phyloP scores from a whole-genome alignment of 2,113 vertebrate genomes.

The Psittacara wagleri region DNA sequence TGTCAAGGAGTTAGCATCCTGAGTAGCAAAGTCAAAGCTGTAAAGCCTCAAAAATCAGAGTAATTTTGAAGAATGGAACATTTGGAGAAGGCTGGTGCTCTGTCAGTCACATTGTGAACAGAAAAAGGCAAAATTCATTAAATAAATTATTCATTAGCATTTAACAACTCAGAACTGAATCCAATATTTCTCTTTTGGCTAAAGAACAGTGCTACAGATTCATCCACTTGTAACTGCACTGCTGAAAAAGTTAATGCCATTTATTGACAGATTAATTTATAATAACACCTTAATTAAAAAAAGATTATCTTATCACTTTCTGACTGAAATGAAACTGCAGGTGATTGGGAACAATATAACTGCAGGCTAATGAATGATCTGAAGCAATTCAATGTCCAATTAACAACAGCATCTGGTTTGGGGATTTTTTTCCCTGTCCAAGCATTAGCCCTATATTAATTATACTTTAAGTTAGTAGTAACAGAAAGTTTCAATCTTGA shows the following conservation, averaged over 20 bases:
- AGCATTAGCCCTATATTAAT: not conserved
- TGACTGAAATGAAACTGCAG: not conserved
- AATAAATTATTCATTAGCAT: conserved; percentile 44
- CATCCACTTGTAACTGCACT: not conserved
- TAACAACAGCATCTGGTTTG: conserved; percentile 4
- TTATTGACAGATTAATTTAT: conserved; percentile 52
- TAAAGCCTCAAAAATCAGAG: not conserved
- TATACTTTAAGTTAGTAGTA: not conserved
- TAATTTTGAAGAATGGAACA: not conserved
- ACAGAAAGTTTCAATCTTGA: not conserved
- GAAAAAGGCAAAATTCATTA: conserved; percentile 21
- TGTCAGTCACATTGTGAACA: not conserved
- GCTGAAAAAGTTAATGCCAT: conserved; percentile 17
- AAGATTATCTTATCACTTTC: conserved; percentile 16
- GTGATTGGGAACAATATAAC: not conserved
- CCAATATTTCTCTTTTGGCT: conserved; percentile 14
- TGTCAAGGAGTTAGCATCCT: not conserved
- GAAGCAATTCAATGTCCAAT: not conserved
- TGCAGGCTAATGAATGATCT: conserved; percentile 15
- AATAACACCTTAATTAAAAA: conserved; percentile 36
- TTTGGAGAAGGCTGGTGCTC: not conserved
- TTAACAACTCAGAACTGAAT: conserved; percentile 12
- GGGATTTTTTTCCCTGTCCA: not conserved
- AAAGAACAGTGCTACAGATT: not conserved
- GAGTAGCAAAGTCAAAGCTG: not conserved